Conservation (phyloP, 2,888 invertebrate species). For the Caenorhabditis japonica region DNA sequence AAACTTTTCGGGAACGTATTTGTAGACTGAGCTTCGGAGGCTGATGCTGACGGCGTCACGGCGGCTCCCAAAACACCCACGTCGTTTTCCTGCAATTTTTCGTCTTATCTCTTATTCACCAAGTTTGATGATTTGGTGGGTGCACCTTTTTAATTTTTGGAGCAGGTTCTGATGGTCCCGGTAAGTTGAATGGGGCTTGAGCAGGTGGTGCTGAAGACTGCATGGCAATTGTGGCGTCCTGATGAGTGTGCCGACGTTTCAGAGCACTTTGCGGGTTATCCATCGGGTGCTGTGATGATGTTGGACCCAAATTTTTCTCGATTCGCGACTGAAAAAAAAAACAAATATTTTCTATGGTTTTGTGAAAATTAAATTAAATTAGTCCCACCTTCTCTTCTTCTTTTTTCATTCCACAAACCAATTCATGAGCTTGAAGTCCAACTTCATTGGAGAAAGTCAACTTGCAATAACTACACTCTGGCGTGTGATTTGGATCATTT, state of each 20-base stretch:
- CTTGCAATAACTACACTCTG: slow-evolving; percentile 57
- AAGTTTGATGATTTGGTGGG: too few species aligned
- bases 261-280: slow-evolving; percentile 25
- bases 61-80: too few species aligned
- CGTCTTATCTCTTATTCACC: too few species aligned
- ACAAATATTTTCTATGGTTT: too few species aligned
- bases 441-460: slow-evolving; percentile 71
- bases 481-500: slow-evolving; percentile 35
- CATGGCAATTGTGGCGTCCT: slow-evolving; percentile 20
- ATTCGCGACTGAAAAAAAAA: background rate
- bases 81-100: slow-evolving; percentile 4
- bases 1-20: background rate
- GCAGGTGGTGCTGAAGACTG: slow-evolving; percentile 14
- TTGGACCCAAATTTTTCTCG: background rate
- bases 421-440: slow-evolving; percentile 71
- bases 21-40: background rate
- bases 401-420: slow-evolving; percentile 64
- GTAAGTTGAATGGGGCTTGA: slow-evolving; percentile 1
- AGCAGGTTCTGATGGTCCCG: slow-evolving; percentile 29
- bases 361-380: too few species aligned
- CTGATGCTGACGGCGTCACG: too few species aligned
- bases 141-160: slow-evolving; percentile 8
- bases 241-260: slow-evolving; percentile 37
- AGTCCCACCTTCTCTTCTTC: slow-evolving; percentile 56
- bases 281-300: background rate